Evolutionary conservation across 2,888 invertebrate species (phyloP).

Genomic region (Agrilus cyanescens): DNA sequence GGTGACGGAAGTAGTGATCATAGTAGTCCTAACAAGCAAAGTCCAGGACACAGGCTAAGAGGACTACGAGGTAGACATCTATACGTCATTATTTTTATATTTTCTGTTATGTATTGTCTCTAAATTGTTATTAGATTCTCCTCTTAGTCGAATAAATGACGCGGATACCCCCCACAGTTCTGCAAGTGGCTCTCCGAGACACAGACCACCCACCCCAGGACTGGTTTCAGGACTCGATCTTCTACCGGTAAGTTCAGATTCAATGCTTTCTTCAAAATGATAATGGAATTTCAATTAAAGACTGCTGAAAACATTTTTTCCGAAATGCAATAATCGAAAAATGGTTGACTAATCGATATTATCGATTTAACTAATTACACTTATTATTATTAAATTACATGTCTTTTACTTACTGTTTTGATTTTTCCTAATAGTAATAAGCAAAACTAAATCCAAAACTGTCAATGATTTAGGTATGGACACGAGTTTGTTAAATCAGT

Average conservation of each 20-base stretch:
- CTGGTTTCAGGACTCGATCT: constrained; percentile 35
- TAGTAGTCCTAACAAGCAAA: constrained; percentile 63
- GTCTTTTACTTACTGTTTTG: too few species aligned
- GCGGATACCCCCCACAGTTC: constrained; percentile 31
- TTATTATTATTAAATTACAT: too few species aligned
- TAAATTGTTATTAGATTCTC: constrained; percentile 23
- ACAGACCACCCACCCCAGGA: constrained; percentile 32
- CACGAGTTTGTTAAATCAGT: too few species aligned
- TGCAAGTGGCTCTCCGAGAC: constrained; percentile 36
- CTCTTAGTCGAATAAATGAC: constrained; percentile 35
- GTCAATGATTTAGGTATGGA: too few species aligned
- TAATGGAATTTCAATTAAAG: too few species aligned
- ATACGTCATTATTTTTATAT: constrained; percentile 33
- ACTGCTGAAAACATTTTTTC: too few species aligned
- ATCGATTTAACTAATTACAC: too few species aligned
- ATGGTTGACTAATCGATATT: too few species aligned
- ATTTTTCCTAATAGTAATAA: too few species aligned
- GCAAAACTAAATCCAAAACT: too few species aligned
- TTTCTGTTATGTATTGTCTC: background rate
- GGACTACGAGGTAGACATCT: constrained; percentile 32
- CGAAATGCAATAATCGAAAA: too few species aligned
- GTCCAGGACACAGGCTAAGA: constrained; percentile 54
- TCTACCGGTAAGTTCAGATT: constrained; percentile 29
- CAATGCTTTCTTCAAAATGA: too few species aligned
- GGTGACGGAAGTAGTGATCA: constrained; percentile 72